Evolutionary conservation across 2,113 vertebrate species (phyloP), one percentile per base, ranked within the genome.

Genomic region (Verasper variegatus): DNA sequence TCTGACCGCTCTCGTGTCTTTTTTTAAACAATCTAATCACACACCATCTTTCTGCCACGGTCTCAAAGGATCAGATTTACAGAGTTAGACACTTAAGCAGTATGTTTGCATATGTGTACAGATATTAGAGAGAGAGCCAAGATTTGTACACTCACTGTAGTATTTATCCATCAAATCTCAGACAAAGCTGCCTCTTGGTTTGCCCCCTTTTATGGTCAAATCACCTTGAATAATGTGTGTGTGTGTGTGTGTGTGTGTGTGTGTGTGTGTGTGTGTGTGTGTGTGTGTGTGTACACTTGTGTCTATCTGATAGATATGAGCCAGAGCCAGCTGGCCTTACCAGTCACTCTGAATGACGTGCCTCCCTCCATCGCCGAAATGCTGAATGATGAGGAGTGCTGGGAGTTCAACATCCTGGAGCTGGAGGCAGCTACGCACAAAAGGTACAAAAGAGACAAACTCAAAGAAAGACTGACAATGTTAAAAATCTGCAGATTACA

Each of bases 331-430:
- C 91, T 96, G 83, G 85, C 95, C 13, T 91, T 97, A 91, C 96
- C 97, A 1, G 78, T 96, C 52, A 95, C 96, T 9, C 91, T 97
- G 88, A 97, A 61, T 0, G 98, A 99, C 52, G 93, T 97, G 65
- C 97, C 97, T 0, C 94, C 95, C 1, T 91, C 91, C 78, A 95
- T 98, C 1, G 88, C 96, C 21, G 95, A 96, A 69, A 91, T 99
- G 82, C 95, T 99, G 60, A 95, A 96, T 18, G 95, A 96, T 1
- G 97, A 99, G 89, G 96, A 98, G 65, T 95, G 92, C 68, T 99
- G 98, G 97, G 97, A 98, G 67, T 99, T 99, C 93, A 97, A 97
- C 89, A 96, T 99, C 93, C 96, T 99, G 93, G 96, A 97, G 82
- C 80, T 99, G 93, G 98, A 99, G 90, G 92, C 95, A n/a, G 94